Conservation (phyloP, 2,888 invertebrate species). For the Nephrotoma guestfalica region DNA sequence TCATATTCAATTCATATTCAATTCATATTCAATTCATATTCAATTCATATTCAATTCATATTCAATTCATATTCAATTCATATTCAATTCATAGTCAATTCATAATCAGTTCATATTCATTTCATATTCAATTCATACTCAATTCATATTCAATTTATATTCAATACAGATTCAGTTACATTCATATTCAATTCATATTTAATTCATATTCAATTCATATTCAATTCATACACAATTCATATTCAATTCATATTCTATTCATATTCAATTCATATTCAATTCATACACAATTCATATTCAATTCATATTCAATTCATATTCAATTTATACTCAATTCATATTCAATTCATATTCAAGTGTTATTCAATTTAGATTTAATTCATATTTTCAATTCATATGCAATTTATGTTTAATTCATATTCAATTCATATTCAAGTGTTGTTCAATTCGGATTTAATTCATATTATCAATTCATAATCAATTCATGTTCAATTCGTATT, state of each 20-base stretch:
- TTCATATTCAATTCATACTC: background rate
- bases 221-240: background rate
- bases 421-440: background rate
- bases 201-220: background rate
- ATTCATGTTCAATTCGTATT: background rate
- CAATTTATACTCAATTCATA: background rate
- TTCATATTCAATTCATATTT: background rate
- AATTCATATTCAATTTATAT: background rate
- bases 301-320: background rate
- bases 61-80: background rate
- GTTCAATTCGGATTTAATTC: background rate
- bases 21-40: background rate
- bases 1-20: background rate
- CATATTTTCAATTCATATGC: background rate
- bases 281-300: background rate
- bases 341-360: background rate
- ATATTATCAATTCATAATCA: background rate
- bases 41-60: background rate
- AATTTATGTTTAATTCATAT: background rate
- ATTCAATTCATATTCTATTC: background rate
- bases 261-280: background rate
- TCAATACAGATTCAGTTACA: background rate
- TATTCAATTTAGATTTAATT: background rate
- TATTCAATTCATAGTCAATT: background rate
- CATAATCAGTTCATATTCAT: background rate